These are phyloP conservation scores for Yponomeuta sedellus DNA, from an alignment of 2,888 invertebrate genomes.

Conservation along the genomic window DNA sequence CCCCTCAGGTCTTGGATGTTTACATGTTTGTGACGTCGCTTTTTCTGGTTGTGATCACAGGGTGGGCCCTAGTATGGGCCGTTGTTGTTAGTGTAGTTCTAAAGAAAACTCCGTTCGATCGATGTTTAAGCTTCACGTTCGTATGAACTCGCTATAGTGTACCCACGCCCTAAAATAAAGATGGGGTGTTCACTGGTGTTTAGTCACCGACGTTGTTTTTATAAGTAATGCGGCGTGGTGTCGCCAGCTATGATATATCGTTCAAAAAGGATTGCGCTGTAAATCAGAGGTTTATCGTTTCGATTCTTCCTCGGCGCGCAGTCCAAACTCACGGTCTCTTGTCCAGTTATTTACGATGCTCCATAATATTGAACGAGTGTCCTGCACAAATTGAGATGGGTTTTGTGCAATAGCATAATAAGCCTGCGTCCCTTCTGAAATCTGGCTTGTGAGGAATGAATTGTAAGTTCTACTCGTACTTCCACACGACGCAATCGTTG, in stretches of 20 bases:
- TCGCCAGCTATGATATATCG: conserved; percentile 14
- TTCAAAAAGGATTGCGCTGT: conserved; percentile 13
- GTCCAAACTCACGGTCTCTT: conserved; percentile 3
- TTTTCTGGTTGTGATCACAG: too few species aligned
- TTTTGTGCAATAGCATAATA: background rate
- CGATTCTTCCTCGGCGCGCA: conserved; percentile 5
- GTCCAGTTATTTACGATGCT: background rate
- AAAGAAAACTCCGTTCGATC: too few species aligned
- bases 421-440: too few species aligned
- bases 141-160: background rate
- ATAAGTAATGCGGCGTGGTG: conserved; percentile 14
- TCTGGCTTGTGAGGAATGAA: too few species aligned
- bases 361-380: background rate
- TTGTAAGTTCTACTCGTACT: too few species aligned
- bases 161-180: conserved; percentile 1
- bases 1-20: too few species aligned
- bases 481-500: too few species aligned
- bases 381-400: background rate
- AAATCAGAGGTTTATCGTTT: conserved; percentile 14
- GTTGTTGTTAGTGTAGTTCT: too few species aligned
- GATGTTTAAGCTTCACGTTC: too few species aligned
- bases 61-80: too few species aligned
- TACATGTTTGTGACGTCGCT: too few species aligned
- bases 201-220: conserved; percentile 16
- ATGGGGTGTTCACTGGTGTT: conserved; percentile 13